phyloP scores from a whole-genome alignment of 1,140 invertebrate genomes.

The Drosophila pruinosa region DNA sequence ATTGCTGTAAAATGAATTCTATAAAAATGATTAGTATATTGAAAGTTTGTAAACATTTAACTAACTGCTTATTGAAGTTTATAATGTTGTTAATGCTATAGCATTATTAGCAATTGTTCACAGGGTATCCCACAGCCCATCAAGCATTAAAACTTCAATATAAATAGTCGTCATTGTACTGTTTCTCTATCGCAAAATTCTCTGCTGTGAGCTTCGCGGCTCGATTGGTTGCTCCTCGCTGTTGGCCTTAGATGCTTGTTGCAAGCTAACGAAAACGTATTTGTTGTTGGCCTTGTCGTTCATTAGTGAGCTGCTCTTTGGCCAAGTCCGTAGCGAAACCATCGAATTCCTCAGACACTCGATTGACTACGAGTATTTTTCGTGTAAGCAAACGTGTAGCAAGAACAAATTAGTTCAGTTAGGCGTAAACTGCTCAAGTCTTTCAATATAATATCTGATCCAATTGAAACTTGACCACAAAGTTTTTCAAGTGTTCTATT shows the following conservation, averaged over 20 bases:
- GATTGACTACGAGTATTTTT: slow-evolving; percentile 34
- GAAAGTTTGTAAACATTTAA: no score
- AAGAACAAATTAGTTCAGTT: slow-evolving; percentile 66
- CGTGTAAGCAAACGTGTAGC: slow-evolving; percentile 31
- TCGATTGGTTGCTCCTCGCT: slow-evolving; percentile 24
- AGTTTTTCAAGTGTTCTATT: slow-evolving; percentile 35
- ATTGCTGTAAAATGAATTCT: no score
- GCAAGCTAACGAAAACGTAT: slow-evolving; percentile 6
- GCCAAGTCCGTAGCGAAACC: slow-evolving; percentile 31
- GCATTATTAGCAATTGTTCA: no score
- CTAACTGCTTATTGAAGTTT: no score
- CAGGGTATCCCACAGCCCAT: not conserved
- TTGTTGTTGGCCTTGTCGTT: slow-evolving; percentile 23
- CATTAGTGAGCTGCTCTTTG: slow-evolving; percentile 55
- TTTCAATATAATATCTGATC: slow-evolving; percentile 42
- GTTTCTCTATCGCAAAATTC: not conserved
- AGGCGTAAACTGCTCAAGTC: slow-evolving; percentile 61
- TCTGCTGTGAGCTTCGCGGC: slow-evolving; percentile 14
- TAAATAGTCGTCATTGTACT: not conserved
- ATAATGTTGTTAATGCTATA: no score
- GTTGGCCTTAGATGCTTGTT: slow-evolving; percentile 12
- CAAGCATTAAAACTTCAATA: not conserved
- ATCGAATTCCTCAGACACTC: slow-evolving; percentile 14
- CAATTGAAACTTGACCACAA: slow-evolving; percentile 48
- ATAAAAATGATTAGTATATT: no score